A percentile compares a stretch with the other conserved stretches of the same genome.
phyloP scores from a whole-genome alignment of 2,113 vertebrate genomes.

The Lophura nycthemera region DNA sequence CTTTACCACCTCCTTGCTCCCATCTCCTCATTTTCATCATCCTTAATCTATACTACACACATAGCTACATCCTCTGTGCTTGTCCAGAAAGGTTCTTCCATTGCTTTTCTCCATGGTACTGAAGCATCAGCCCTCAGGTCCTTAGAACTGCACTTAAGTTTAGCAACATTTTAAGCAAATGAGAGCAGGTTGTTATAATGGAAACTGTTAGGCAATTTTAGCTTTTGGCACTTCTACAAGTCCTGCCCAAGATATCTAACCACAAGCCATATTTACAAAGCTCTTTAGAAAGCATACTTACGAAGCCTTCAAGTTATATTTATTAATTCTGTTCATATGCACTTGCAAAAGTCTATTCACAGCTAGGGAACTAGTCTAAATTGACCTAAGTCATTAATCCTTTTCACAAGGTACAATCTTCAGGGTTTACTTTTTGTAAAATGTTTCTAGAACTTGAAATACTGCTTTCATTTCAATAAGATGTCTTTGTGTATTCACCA shows the following conservation, averaged over 20 bases:
- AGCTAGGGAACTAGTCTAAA: neutral
- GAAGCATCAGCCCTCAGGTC: neutral
- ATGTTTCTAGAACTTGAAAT: constrained; percentile 5
- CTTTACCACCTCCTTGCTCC: neutral
- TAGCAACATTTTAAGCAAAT: neutral
- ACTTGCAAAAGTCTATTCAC: neutral
- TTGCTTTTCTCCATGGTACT: neutral
- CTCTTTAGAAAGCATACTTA: neutral
- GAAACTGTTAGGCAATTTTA: constrained; percentile 8
- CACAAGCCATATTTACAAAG: neutral
- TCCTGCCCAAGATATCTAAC: neutral
- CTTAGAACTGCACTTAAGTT: neutral
- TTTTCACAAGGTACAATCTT: neutral
- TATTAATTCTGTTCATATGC: neutral
- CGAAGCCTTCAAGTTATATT: neutral
- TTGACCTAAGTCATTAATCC: neutral
- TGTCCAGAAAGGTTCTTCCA: neutral
- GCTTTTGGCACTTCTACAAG: neutral
- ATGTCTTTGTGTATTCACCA: neutral
- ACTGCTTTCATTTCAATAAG: constrained; percentile 2
- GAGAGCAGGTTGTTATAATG: neutral
- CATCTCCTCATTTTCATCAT: neutral
- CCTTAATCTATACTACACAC: neutral
- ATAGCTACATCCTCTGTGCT: neutral
- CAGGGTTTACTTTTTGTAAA: neutral